A percentile compares a stretch with the other conserved stretches of the same genome.
phyloP scores from a whole-genome alignment of 2,888 invertebrate genomes.

The Tachina lurida region DNA sequence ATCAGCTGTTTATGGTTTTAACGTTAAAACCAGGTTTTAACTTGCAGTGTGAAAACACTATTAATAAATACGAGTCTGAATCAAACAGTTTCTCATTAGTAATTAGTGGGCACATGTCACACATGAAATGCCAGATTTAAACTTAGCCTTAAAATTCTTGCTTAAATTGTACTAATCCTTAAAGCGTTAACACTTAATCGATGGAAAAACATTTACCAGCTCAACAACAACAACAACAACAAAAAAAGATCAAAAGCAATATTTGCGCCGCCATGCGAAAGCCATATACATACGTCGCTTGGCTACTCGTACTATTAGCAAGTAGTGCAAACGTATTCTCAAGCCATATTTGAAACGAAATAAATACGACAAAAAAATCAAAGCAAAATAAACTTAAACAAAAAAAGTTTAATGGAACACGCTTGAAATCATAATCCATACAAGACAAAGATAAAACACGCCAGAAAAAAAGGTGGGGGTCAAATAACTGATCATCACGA shows the following conservation, averaged over 20 bases:
- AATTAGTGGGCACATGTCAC: no score
- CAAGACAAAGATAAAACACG: constrained; percentile 2
- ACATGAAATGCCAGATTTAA: no score
- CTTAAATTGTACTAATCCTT: background rate
- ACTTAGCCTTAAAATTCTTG: no score
- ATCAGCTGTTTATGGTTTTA: no score
- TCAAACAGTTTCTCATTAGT: no score
- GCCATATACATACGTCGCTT: constrained; percentile 28
- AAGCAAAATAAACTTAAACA: constrained; percentile 20
- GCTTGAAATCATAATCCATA: constrained; percentile 28
- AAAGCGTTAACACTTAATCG: constrained; percentile 4
- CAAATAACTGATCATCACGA: constrained; percentile 42
- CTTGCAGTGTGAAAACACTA: no score
- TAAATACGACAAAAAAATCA: background rate
- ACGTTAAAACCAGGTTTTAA: no score
- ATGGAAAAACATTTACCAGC: background rate
- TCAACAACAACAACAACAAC: background rate
- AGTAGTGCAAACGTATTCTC: constrained; percentile 17
- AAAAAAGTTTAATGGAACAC: constrained; percentile 43
- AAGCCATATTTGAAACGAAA: constrained; percentile 42
- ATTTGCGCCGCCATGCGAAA: constrained; percentile 21
- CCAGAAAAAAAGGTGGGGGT: constrained; percentile 36
- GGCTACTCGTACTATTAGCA: constrained; percentile 21
- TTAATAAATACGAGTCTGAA: no score
- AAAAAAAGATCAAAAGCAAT: constrained; percentile 5